A percentile compares a stretch with the other conserved stretches of the same genome.
phyloP scores from a whole-genome alignment of 2,888 invertebrate species.

The Mythimna ferrago region DNA sequence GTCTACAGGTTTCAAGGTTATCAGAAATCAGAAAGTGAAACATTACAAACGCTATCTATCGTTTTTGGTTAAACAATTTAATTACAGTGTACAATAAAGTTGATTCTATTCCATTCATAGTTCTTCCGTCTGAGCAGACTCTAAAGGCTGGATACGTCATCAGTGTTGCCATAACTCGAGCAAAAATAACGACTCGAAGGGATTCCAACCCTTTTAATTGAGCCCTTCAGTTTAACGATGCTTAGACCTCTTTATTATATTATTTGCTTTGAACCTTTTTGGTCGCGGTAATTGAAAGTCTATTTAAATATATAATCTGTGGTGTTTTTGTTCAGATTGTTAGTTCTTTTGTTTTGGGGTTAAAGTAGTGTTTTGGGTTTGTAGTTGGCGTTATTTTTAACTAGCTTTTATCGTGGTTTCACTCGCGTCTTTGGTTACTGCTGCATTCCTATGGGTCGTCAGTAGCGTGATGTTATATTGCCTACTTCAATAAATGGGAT shows the following conservation, averaged over 20 bases:
- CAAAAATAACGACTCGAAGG: constrained; percentile 34
- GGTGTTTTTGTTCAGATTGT: background rate
- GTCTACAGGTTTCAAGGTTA: too few species aligned
- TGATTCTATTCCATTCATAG: background rate
- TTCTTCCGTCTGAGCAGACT: background rate
- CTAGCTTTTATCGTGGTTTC: background rate
- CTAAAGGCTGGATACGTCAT: constrained; percentile 27
- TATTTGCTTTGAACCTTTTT: constrained; percentile 28
- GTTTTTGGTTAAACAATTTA: too few species aligned
- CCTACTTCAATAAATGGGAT: too few species aligned
- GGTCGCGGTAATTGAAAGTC: constrained; percentile 17
- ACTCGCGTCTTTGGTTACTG: too few species aligned
- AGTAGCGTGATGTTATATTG: too few species aligned
- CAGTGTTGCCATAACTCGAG: constrained; percentile 41
- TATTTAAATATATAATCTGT: constrained; percentile 13
- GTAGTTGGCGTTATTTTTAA: background rate
- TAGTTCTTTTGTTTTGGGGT: constrained; percentile 1
- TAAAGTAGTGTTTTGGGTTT: background rate
- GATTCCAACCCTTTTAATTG: constrained; percentile 34
- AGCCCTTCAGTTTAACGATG: constrained; percentile 27
- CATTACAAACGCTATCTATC: too few species aligned
- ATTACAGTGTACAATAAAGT: too few species aligned
- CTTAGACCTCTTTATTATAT: constrained; percentile 17
- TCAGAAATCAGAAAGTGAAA: too few species aligned
- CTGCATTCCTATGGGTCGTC: too few species aligned